These are phyloP conservation scores for Theretra japonica DNA, from an alignment of 2,888 invertebrate genomes.

Conservation along the genomic window DNA sequence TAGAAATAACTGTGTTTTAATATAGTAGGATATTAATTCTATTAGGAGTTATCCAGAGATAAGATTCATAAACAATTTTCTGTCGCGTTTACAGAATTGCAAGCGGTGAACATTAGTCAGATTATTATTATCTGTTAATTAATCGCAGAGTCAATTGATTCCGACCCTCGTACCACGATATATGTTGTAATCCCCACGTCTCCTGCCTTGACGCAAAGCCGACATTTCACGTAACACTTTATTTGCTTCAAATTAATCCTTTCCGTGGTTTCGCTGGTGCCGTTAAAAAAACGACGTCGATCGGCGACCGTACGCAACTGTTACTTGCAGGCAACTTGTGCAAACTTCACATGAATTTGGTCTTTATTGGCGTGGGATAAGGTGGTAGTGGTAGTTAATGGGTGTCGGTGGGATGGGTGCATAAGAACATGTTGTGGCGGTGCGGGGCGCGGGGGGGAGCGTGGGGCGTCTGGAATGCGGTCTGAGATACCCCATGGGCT, in stretches of 20 bases:
- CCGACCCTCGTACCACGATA: background rate
- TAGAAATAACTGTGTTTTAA: no score
- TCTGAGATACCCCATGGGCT: constrained; percentile 78
- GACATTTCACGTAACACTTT: constrained; percentile 63
- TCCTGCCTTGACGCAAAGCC: constrained; percentile 33
- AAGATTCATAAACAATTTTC: background rate
- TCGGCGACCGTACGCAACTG: constrained; percentile 52
- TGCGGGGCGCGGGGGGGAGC: constrained; percentile 56
- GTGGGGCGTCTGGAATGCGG: constrained; percentile 75
- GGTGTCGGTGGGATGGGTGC: constrained; percentile 43
- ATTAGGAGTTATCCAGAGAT: background rate
- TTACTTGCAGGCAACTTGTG: constrained; percentile 31
- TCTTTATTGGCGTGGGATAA: constrained; percentile 42
- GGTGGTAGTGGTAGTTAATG: constrained; percentile 35
- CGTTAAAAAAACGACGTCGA: constrained; percentile 72
- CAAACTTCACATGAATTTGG: constrained; percentile 38
- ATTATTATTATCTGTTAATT: constrained; percentile 18
- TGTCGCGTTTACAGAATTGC: background rate
- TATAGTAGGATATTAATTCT: no score
- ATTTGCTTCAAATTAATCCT: constrained; percentile 80
- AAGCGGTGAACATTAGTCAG: constrained; percentile 4
- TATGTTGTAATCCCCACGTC: constrained; percentile 11
- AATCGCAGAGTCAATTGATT: constrained; percentile 8
- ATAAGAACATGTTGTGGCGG: constrained; percentile 60
- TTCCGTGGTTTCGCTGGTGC: constrained; percentile 74